phyloP scores from a whole-genome alignment of 2,888 invertebrate species.

The Eupithecia subfuscata region DNA sequence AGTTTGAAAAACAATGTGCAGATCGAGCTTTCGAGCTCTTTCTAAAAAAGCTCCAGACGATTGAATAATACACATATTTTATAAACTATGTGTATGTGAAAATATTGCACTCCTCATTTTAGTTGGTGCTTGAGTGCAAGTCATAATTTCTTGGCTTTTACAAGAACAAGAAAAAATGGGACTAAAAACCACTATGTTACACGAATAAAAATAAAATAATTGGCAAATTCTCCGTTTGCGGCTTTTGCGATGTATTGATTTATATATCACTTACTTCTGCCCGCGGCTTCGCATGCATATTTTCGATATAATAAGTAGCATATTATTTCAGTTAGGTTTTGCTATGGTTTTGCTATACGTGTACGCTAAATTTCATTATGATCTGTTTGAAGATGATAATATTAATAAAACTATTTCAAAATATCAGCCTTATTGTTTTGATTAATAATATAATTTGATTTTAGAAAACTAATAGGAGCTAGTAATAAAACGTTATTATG shows the following conservation, averaged over 20 bases:
- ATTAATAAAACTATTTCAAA: too few species aligned
- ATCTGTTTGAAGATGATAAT: too few species aligned
- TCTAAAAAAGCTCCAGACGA: neutral
- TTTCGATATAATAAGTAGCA: too few species aligned
- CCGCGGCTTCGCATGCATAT: too few species aligned
- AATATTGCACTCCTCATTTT: neutral
- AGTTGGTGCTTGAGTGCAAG: neutral
- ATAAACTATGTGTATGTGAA: neutral
- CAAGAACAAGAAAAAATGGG: neutral
- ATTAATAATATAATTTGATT: too few species aligned
- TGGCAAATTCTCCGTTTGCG: too few species aligned
- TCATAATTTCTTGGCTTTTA: neutral
- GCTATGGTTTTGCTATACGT: too few species aligned
- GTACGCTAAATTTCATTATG: too few species aligned
- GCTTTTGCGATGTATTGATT: too few species aligned
- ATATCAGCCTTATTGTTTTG: neutral
- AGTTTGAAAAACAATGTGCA: conserved; percentile 1
- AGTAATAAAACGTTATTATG: neutral
- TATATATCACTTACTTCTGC: too few species aligned
- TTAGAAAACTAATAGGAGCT: neutral
- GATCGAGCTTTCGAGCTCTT: neutral
- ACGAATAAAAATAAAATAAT: neutral
- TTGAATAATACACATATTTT: neutral
- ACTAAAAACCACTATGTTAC: neutral
- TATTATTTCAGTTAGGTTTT: too few species aligned